Evolutionary conservation across 30 jellyfish, hydroid and myxozoan genomes (phyloP).

Genomic region (Aurelia aurita complex sp. Pacific): DNA sequence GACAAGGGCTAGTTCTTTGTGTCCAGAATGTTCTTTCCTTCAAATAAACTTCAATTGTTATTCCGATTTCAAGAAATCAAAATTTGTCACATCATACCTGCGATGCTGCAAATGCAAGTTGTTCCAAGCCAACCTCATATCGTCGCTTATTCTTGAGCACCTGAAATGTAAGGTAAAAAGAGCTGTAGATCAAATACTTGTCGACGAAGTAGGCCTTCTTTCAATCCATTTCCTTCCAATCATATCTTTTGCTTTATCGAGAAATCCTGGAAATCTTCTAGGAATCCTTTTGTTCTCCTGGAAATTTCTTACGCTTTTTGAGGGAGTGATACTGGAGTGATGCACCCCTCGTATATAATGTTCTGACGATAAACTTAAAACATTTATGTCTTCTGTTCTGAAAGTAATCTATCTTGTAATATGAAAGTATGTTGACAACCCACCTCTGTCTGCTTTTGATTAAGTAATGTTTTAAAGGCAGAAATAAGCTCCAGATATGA

Average conservation of each 20-base stretch:
- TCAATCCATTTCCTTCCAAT: too few relatives aligned
- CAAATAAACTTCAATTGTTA: too few relatives aligned
- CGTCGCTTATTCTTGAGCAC: conserved; percentile 85
- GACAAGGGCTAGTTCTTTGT: too few relatives aligned
- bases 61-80: background rate
- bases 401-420: background rate
- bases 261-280: too few relatives aligned
- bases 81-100: conserved; percentile 64
- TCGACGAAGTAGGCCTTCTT: too few relatives aligned
- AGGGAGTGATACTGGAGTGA: too few relatives aligned
- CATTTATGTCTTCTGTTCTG: background rate
- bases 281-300: too few relatives aligned
- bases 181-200: too few relatives aligned
- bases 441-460: conserved; percentile 94
- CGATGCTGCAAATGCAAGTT: conserved; percentile 97
- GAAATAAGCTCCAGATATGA: conserved; percentile 94
- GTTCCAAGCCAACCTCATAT: conserved; percentile 96
- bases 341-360: background rate
- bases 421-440: background rate
- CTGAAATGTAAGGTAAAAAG: conserved; percentile 7
- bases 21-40: too few relatives aligned
- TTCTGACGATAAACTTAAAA: background rate
- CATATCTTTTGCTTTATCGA: too few relatives aligned
- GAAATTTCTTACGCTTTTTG: too few relatives aligned
- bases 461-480: conserved; percentile 81